These are phyloP conservation scores for Sitophilus oryzae DNA, from an alignment of 1,140 invertebrate genomes.

Conservation along the genomic window DNA sequence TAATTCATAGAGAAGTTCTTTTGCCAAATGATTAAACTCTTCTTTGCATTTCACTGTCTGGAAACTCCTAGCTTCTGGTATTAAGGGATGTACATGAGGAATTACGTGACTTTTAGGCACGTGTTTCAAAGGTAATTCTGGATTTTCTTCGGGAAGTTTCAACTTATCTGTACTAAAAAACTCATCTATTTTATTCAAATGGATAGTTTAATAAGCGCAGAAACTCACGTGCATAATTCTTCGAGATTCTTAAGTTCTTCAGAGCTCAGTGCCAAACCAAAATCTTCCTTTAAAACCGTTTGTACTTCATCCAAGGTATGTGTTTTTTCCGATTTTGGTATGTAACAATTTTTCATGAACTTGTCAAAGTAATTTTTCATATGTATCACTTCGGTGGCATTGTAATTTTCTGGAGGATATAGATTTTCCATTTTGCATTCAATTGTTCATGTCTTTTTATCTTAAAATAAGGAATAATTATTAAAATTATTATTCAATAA, in stretches of 20 bases:
- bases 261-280: constrained; percentile 8
- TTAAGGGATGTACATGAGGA: constrained; percentile 13
- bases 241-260: constrained; percentile 23
- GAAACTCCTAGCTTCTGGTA: not conserved
- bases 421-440: constrained; percentile 33
- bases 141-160: constrained; percentile 17
- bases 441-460: too few relatives aligned
- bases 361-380: constrained; percentile 27
- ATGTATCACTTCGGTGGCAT: constrained; percentile 19
- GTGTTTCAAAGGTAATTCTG: constrained; percentile 11
- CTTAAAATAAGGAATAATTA: too few relatives aligned
- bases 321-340: not conserved
- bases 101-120: constrained; percentile 5
- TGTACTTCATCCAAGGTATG: constrained; percentile 5
- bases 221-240: constrained; percentile 23
- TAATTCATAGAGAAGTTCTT: not conserved
- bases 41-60: constrained; percentile 11
- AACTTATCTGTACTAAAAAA: constrained; percentile 26
- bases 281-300: constrained; percentile 15
- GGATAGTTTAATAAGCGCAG: constrained; percentile 1
- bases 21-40: constrained; percentile 1
- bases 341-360: constrained; percentile 8
- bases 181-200: not conserved
- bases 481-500: too few relatives aligned
- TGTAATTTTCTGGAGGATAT: constrained; percentile 22